Percentiles rank a stretch among this genome's conserved stretches.
Evolutionary conservation across 1,140 invertebrate genomes (phyloP).

Genomic region (Ips typographus): DNA sequence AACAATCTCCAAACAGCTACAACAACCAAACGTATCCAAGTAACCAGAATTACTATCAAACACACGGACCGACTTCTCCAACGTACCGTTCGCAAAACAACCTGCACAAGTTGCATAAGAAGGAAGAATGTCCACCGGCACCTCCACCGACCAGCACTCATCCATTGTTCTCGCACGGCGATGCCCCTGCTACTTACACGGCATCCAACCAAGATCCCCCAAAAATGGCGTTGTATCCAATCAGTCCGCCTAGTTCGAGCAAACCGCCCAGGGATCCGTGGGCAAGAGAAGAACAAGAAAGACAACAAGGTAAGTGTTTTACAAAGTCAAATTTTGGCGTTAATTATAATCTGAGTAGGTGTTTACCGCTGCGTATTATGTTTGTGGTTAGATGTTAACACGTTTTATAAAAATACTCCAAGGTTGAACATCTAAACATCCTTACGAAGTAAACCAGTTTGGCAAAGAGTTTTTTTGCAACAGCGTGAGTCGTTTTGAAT

Average conservation of each 20-base stretch:
- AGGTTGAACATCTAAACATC: too few relatives aligned
- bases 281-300: constrained; percentile 87
- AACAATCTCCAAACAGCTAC: constrained; percentile 17
- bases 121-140: constrained; percentile 62
- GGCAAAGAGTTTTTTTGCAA: too few relatives aligned
- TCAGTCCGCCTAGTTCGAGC: constrained; percentile 47
- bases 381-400: not conserved
- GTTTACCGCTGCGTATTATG: not conserved
- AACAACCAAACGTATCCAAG: constrained; percentile 48
- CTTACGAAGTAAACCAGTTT: too few relatives aligned
- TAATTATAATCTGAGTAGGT: too few relatives aligned
- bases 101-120: constrained; percentile 53
- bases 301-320: constrained; percentile 57
- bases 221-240: constrained; percentile 69
- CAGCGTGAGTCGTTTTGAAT: too few relatives aligned
- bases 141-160: constrained; percentile 73
- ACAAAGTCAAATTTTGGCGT: too few relatives aligned
- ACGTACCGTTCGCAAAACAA: constrained; percentile 51
- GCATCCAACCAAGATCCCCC: constrained; percentile 77
- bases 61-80: constrained; percentile 54
- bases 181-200: constrained; percentile 50
- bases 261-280: constrained; percentile 70
- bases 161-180: constrained; percentile 60
- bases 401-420: not conserved
- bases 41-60: constrained; percentile 37